phyloP scores from a whole-genome alignment of 2,888 invertebrate species.

The Lasius fuliginosus region DNA sequence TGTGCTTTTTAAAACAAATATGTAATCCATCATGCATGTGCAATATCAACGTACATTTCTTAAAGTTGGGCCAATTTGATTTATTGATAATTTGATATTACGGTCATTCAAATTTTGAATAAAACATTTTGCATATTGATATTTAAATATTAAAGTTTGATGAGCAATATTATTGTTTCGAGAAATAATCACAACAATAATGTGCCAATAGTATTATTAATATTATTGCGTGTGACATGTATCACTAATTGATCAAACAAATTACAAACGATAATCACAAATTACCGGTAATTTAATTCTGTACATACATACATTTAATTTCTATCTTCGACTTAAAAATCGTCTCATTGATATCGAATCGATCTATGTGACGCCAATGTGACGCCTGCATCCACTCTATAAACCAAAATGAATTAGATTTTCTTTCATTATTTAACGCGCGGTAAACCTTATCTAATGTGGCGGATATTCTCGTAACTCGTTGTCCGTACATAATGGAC shows the following conservation, averaged over 20 bases:
- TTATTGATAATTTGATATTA: conserved; percentile 21
- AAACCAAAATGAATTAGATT: background rate
- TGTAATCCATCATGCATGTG: background rate
- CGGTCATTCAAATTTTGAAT: background rate
- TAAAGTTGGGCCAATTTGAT: background rate
- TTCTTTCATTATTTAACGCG: background rate
- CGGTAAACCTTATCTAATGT: background rate
- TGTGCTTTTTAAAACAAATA: background rate
- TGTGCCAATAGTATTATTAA: background rate
- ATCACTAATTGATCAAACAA: background rate
- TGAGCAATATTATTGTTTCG: background rate
- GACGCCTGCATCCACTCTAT: background rate
- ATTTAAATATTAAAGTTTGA: background rate
- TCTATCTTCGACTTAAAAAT: conserved; percentile 7
- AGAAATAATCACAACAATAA: background rate
- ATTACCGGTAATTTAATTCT: background rate
- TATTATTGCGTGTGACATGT: background rate
- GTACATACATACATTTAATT: background rate
- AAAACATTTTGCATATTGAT: background rate
- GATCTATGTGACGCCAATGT: background rate
- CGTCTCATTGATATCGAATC: background rate
- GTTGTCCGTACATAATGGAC: conserved; percentile 10
- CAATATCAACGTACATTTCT: background rate
- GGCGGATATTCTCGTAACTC: conserved; percentile 11
- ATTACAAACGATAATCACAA: background rate